phyloP scores from a whole-genome alignment of 2,888 invertebrate genomes.

The Asteroscopus sphinx region DNA sequence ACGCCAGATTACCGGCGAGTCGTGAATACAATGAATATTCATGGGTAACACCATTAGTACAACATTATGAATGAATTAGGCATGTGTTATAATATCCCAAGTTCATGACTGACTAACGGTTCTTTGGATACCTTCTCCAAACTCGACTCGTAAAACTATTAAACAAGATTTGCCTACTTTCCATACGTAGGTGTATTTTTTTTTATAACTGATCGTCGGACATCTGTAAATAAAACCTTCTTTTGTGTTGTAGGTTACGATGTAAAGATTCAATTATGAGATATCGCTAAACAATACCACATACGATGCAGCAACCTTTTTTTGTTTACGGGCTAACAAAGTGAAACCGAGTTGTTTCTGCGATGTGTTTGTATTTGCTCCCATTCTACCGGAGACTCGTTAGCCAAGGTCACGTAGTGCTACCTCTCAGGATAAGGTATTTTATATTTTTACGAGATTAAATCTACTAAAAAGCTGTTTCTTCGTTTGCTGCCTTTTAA shows the following conservation, averaged over 20 bases:
- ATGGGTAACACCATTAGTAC: constrained; percentile 65
- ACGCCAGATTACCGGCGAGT: constrained; percentile 61
- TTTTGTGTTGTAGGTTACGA: constrained; percentile 72
- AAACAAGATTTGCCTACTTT: constrained; percentile 61
- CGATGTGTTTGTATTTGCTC: constrained; percentile 64
- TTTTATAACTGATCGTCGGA: constrained; percentile 54
- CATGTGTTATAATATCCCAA: constrained; percentile 61
- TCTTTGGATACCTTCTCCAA: constrained; percentile 56
- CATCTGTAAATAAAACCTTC: constrained; percentile 60
- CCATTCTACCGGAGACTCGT: constrained; percentile 65
- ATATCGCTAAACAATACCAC: constrained; percentile 82
- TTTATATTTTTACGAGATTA: constrained; percentile 29
- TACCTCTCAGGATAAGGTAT: constrained; percentile 30
- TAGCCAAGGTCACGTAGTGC: constrained; percentile 57
- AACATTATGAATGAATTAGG: constrained; percentile 67
- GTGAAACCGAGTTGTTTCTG: constrained; percentile 73
- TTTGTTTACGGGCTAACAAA: constrained; percentile 77
- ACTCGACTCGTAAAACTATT: constrained; percentile 54
- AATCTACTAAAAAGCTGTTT: constrained; percentile 41
- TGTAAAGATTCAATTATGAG: constrained; percentile 84
- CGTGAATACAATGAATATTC: constrained; percentile 71
- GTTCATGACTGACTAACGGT: constrained; percentile 62
- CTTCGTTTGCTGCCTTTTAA: constrained; percentile 23
- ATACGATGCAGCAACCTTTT: constrained; percentile 77
- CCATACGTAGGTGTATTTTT: constrained; percentile 59